A percentile compares a stretch with the other conserved stretches of the same genome.
Conservation (phyloP, 2,888 invertebrate genomes). For the Pomacea canaliculata region DNA sequence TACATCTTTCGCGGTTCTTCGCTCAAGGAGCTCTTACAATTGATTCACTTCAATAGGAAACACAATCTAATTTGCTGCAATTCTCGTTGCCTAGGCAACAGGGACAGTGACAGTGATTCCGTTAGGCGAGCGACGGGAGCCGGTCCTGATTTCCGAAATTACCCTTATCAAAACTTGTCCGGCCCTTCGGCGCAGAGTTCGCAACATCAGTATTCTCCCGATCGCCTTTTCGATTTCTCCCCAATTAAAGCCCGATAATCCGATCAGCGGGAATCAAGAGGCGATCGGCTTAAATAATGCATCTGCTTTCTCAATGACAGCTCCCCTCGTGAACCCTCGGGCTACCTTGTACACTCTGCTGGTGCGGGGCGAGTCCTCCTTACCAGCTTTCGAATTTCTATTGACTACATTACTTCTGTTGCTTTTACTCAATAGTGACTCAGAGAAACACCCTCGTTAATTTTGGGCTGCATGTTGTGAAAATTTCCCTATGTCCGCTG, state of each 20-base stretch:
- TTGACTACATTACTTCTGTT: too few relatives aligned
- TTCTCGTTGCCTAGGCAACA: slow-evolving; percentile 33
- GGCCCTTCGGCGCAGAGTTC: slow-evolving; percentile 1
- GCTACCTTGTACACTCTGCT: too few relatives aligned
- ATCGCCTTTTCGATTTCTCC: slow-evolving; percentile 31
- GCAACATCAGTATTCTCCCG: slow-evolving; percentile 22
- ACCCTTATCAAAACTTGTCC: slow-evolving; percentile 27
- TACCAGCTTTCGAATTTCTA: too few relatives aligned
- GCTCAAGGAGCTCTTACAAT: slow-evolving; percentile 20
- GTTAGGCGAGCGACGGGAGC: slow-evolving; percentile 21
- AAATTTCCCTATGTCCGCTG: too few relatives aligned
- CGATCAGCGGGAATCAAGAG: slow-evolving; percentile 26
- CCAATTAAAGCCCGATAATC: slow-evolving; percentile 33
- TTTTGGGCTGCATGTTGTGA: too few relatives aligned
- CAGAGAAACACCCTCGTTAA: too few relatives aligned
- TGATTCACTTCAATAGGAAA: slow-evolving; percentile 33
- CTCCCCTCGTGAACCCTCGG: too few relatives aligned
- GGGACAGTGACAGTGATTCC: slow-evolving; percentile 32
- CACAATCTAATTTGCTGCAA: slow-evolving; percentile 35
- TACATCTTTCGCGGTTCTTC: background rate
- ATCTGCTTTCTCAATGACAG: slow-evolving; percentile 3
- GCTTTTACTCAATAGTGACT: too few relatives aligned
- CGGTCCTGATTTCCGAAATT: slow-evolving; percentile 23
- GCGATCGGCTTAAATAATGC: slow-evolving; percentile 21
- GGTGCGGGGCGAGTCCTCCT: too few relatives aligned